Conservation (phyloP, 2,888 invertebrate species). For the Apeira syringaria region DNA sequence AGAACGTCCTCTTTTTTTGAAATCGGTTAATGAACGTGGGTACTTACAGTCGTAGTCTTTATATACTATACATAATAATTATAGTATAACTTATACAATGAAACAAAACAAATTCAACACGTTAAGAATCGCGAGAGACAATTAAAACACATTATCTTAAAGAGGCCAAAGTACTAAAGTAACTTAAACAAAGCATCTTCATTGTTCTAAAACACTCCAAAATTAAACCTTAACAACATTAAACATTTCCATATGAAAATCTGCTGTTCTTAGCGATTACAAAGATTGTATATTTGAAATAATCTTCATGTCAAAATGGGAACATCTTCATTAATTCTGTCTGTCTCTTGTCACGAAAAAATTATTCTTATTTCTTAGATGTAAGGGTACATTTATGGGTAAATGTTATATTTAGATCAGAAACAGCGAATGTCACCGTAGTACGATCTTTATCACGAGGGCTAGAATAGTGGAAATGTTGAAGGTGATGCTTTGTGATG, state of each 20-base stretch:
- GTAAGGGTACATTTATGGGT: constrained; percentile 28
- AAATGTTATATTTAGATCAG: constrained; percentile 13
- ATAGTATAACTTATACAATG: too few relatives aligned
- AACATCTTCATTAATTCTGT: neutral
- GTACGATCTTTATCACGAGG: constrained; percentile 51
- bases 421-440: constrained; percentile 68
- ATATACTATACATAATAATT: too few relatives aligned
- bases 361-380: constrained; percentile 32
- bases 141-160: neutral
- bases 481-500: constrained; percentile 73
- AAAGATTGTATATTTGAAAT: constrained; percentile 26
- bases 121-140: neutral
- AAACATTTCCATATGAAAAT: constrained; percentile 9
- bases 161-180: neutral
- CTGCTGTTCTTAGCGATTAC: constrained; percentile 22
- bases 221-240: constrained; percentile 12
- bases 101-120: neutral
- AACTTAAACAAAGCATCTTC: neutral
- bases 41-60: too few relatives aligned
- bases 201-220: constrained; percentile 4
- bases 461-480: constrained; percentile 49
- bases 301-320: constrained; percentile 16
- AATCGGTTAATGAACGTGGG: too few relatives aligned
- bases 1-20: too few relatives aligned
- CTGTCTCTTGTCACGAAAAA: constrained; percentile 39